Evolutionary conservation across 2,113 vertebrate genomes (phyloP).

Genomic region (Passer domesticus): DNA sequence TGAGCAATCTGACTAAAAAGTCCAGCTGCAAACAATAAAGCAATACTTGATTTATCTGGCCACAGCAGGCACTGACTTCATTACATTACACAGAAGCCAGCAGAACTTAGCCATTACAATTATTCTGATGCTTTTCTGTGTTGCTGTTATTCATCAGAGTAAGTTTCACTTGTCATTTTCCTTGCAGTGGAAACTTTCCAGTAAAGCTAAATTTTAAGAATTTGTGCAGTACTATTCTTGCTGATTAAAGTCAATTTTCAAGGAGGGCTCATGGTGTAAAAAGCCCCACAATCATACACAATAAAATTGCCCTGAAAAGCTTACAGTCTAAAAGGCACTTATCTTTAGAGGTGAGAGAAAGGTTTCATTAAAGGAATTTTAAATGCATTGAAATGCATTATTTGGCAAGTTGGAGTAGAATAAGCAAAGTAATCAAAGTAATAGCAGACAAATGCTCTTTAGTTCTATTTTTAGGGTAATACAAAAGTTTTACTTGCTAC

Average conservation of each 20-base stretch:
- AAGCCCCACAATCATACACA: neutral
- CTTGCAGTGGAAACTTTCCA: neutral
- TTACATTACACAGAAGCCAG: neutral
- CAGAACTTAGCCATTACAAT: neutral
- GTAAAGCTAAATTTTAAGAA: neutral
- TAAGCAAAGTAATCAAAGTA: neutral
- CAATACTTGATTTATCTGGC: conserved; percentile 17
- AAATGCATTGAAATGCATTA: neutral
- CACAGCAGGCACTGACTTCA: conserved; percentile 24
- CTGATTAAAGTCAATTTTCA: neutral
- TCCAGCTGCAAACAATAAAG: conserved; percentile 9
- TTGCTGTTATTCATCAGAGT: neutral
- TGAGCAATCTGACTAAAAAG: conserved; percentile 17
- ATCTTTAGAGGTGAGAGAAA: neutral
- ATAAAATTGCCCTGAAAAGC: neutral
- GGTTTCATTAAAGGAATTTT: conserved; percentile 10
- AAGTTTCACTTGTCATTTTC: neutral
- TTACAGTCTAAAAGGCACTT: neutral
- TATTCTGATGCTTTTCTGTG: conserved; percentile 10
- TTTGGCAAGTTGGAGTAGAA: neutral
- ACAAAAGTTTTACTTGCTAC: neutral
- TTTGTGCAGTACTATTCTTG: neutral
- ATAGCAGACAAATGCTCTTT: neutral
- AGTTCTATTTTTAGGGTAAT: neutral
- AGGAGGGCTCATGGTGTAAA: neutral